Conservation (phyloP, 2,888 invertebrate species). For the Dicranocentrus wangi region DNA sequence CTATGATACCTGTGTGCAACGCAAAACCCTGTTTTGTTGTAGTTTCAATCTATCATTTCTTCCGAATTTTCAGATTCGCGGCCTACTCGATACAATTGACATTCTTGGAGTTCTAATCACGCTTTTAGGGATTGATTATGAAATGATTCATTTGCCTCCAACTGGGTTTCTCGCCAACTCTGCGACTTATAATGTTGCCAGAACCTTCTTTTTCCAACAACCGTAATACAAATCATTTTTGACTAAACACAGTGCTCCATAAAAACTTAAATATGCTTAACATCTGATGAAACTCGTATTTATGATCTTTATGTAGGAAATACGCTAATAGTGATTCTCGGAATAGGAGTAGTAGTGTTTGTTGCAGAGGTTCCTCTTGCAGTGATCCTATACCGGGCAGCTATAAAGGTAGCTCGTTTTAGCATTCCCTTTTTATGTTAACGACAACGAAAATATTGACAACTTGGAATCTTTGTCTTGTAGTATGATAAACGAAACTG, state of each 20-base stretch:
- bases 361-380: constrained; percentile 21
- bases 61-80: constrained; percentile 17
- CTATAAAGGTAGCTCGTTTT: constrained; percentile 9
- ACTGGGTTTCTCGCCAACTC: background rate
- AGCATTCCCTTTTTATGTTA: background rate
- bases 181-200: background rate
- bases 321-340: background rate
- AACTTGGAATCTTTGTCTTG: no score
- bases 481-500: background rate
- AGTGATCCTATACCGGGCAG: constrained; percentile 11
- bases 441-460: background rate
- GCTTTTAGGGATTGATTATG: background rate
- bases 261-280: background rate
- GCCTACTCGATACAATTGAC: background rate
- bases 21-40: no score
- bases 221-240: background rate
- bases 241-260: background rate
- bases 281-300: no score
- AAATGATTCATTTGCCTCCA: constrained; percentile 1
- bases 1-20: background rate
- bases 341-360: background rate
- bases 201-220: background rate
- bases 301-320: no score
- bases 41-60: constrained; percentile 6
- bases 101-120: background rate